These are phyloP conservation scores for Lates calcarifer DNA, from an alignment of 2,113 vertebrate genomes.

Conservation along the genomic window DNA sequence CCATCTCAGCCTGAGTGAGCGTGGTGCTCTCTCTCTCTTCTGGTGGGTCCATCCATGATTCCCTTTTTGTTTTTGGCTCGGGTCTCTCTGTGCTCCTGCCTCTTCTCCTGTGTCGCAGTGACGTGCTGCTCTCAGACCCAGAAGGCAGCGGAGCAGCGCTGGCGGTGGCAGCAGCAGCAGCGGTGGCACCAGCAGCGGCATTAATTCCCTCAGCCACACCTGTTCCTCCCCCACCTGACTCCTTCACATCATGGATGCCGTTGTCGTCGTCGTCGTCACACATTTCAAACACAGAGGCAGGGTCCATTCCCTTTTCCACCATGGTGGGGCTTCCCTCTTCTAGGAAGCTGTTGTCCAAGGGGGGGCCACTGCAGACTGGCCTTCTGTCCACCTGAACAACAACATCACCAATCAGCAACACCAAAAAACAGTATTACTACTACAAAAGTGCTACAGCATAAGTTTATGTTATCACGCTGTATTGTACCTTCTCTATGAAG, in stretches of 20 bases:
- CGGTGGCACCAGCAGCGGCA: constrained; percentile 12
- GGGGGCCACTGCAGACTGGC: constrained; percentile 59
- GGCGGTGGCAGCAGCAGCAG: constrained; percentile 1
- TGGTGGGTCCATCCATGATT: constrained; percentile 95
- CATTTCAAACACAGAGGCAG: constrained; percentile 89
- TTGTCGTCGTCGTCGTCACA: constrained; percentile 91
- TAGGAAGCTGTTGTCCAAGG: constrained; percentile 86
- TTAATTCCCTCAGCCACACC: constrained; percentile 36
- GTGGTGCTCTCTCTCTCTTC: constrained; percentile 86
- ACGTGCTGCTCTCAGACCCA: constrained; percentile 59
- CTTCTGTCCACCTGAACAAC: constrained; percentile 82
- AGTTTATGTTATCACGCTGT: not conserved
- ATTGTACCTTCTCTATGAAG: constrained; percentile 89
- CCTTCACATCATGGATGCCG: constrained; percentile 83
- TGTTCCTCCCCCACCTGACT: constrained; percentile 54
- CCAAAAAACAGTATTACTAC: not conserved
- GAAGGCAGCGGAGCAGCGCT: constrained; percentile 39
- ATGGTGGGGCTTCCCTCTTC: constrained; percentile 97
- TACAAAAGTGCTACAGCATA: not conserved
- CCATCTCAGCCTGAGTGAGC: constrained; percentile 95
- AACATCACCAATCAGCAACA: not conserved
- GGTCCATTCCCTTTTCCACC: constrained; percentile 96
- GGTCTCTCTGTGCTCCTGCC: constrained; percentile 79
- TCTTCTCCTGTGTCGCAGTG: constrained; percentile 75
- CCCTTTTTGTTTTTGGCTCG: constrained; percentile 82